Conservation (phyloP, 2,797 vertebrate species). For the Rhinella marina region DNA sequence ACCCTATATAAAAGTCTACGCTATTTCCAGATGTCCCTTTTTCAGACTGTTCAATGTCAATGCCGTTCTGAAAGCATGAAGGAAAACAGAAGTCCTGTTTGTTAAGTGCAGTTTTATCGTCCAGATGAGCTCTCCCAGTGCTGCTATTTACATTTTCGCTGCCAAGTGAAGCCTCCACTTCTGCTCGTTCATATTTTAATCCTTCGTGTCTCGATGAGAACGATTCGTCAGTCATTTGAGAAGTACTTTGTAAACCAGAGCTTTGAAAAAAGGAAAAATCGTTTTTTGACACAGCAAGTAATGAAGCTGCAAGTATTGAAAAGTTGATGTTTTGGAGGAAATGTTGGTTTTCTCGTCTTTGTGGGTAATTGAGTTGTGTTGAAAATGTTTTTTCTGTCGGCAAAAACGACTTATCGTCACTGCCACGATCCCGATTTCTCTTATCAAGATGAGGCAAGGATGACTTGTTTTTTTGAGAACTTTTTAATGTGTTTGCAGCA, state of each 20-base stretch:
- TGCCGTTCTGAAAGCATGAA: not conserved
- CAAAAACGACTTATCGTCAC: slow-evolving; percentile 27
- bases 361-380: slow-evolving; percentile 19
- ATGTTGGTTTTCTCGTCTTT: slow-evolving; percentile 5
- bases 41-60: slow-evolving; percentile 2
- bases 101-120: slow-evolving; percentile 2
- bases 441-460: not conserved
- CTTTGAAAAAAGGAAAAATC: slow-evolving; percentile 18
- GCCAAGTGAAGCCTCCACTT: slow-evolving; percentile 10
- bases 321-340: slow-evolving; percentile 27
- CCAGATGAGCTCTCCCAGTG: not conserved
- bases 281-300: slow-evolving; percentile 24
- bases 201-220: not conserved
- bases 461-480: not conserved
- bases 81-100: slow-evolving; percentile 33
- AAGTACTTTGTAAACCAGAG: slow-evolving; percentile 25
- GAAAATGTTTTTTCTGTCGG: slow-evolving; percentile 37
- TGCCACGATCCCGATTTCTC: slow-evolving; percentile 18
- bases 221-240: slow-evolving; percentile 1
- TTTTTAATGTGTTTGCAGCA: slow-evolving; percentile 29
- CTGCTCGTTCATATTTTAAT: not conserved
- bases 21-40: not conserved
- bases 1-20: not conserved
- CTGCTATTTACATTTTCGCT: slow-evolving; percentile 4
- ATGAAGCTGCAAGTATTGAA: slow-evolving; percentile 38